Evolutionary conservation across 1,140 invertebrate species (phyloP).

Genomic region (Eueides isabella): DNA sequence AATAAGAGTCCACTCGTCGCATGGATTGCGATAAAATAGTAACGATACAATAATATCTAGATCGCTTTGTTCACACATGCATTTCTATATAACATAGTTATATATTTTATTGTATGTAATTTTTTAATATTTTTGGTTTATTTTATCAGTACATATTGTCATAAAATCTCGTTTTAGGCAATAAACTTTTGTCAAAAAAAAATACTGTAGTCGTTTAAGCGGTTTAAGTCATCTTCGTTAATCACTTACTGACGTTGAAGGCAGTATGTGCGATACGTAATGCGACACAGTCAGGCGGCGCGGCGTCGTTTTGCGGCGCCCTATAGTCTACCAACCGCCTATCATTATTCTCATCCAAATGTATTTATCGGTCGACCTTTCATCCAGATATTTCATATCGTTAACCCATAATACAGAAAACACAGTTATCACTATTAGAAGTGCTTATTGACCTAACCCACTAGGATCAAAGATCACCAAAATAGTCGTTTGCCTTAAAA

Average conservation of each 20-base stretch:
- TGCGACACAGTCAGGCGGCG: slow-evolving; percentile 60
- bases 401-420: slow-evolving; percentile 29
- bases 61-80: slow-evolving; percentile 1
- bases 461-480: background rate
- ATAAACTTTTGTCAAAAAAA: background rate
- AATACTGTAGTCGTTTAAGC: background rate
- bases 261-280: slow-evolving; percentile 57
- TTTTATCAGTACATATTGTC: background rate
- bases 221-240: background rate
- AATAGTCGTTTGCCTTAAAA: background rate
- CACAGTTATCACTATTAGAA: background rate
- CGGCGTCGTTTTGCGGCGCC: slow-evolving; percentile 69
- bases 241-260: slow-evolving; percentile 15
- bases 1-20: slow-evolving; percentile 42
- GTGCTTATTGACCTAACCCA: background rate
- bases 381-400: slow-evolving; percentile 46
- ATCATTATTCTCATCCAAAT: slow-evolving; percentile 70
- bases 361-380: slow-evolving; percentile 56
- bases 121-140: background rate
- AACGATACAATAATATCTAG: slow-evolving; percentile 28
- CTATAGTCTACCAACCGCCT: slow-evolving; percentile 72
- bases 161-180: background rate
- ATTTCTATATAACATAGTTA: background rate
- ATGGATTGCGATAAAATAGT: slow-evolving; percentile 42
- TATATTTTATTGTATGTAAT: background rate